Evolutionary conservation across 2,797 vertebrate genomes (phyloP).

Genomic region (Chiroxiphia lanceolata): DNA sequence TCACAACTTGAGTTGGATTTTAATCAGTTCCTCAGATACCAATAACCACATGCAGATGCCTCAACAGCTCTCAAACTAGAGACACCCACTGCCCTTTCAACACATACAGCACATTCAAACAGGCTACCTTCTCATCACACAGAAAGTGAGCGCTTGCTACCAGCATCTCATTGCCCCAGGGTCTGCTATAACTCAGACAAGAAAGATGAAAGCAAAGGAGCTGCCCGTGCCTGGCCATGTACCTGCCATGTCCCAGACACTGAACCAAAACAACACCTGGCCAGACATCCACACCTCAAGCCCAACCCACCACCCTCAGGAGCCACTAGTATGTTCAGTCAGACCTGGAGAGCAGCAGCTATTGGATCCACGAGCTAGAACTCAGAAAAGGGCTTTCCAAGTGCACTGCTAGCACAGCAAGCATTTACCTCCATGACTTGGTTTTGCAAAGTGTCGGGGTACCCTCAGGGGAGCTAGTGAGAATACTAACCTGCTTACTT

Average conservation of each 20-base stretch:
- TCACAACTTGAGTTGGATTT: not conserved
- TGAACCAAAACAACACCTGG: not conserved
- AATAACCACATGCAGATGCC: not conserved
- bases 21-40: not conserved
- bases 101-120: not conserved
- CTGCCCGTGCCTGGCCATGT: accelerated
- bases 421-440: accelerated
- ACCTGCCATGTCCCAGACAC: not conserved
- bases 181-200: not conserved
- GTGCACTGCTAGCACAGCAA: not conserved
- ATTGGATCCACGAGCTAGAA: not conserved
- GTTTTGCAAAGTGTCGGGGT: not conserved
- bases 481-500: not conserved
- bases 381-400: not conserved
- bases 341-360: not conserved
- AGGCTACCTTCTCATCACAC: not conserved
- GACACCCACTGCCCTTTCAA: not conserved
- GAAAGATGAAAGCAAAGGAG: not conserved
- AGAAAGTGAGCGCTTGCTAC: not conserved
- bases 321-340: not conserved
- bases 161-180: not conserved
- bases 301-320: not conserved
- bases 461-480: not conserved
- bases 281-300: not conserved
- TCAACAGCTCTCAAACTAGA: not conserved